These are phyloP conservation scores for Oncorhynchus clarkii DNA, from an alignment of 2,113 vertebrate genomes.

Conservation along the genomic window DNA sequence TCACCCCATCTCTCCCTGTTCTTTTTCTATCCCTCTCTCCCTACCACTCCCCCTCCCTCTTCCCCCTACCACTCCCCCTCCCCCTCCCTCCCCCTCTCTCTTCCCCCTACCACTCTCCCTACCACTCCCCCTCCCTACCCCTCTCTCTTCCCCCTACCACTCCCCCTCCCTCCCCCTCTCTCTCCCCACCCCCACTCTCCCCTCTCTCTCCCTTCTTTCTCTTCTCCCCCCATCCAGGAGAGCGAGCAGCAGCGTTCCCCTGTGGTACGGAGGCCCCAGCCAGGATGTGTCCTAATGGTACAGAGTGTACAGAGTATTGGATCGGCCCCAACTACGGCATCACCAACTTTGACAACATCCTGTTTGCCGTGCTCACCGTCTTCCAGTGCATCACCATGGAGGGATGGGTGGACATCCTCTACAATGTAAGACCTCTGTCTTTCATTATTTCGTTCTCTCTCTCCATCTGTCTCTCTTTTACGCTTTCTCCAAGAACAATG, in stretches of 20 bases:
- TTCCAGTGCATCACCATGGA: too few species aligned
- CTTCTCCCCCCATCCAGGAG: slow-evolving; percentile 64
- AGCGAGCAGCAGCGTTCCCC: slow-evolving; percentile 82
- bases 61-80: background rate
- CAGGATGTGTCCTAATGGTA: slow-evolving; percentile 80
- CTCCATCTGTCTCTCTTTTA: too few species aligned
- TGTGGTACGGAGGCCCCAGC: slow-evolving; percentile 84
- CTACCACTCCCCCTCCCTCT: background rate
- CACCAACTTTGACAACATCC: too few species aligned
- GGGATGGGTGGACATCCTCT: too few species aligned
- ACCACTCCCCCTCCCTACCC: too few species aligned
- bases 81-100: background rate
- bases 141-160: background rate
- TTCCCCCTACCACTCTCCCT: background rate
- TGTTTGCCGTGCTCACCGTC: too few species aligned
- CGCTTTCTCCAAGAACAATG: background rate
- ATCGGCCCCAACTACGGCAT: slow-evolving; percentile 92
- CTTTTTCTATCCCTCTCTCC: background rate
- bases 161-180: background rate
- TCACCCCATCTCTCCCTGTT: background rate
- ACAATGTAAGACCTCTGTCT: too few species aligned
- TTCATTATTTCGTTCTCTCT: too few species aligned
- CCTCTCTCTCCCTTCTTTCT: background rate
- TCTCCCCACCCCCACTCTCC: background rate
- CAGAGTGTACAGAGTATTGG: slow-evolving; percentile 84